phyloP scores from a whole-genome alignment of 2,113 vertebrate genomes.

The Bubo scandiacus region DNA sequence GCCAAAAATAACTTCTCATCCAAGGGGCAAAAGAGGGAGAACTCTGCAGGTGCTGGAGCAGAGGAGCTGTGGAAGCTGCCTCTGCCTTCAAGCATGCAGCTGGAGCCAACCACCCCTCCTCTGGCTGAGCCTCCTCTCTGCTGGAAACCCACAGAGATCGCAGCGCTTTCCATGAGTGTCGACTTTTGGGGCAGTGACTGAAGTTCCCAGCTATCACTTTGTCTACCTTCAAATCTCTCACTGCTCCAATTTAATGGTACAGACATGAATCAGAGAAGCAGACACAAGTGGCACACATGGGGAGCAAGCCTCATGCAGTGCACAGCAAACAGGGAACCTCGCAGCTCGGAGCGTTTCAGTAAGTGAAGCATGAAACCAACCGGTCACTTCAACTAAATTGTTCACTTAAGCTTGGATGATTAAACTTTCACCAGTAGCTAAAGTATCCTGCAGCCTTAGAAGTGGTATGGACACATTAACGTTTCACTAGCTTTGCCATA shows the following conservation, averaged over 20 bases:
- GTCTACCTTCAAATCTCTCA: neutral
- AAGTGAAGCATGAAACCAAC: neutral
- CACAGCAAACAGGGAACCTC: neutral
- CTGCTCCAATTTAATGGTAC: neutral
- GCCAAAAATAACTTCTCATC: conserved; percentile 55
- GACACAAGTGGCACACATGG: neutral
- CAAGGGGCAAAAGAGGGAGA: neutral
- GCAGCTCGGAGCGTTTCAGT: neutral
- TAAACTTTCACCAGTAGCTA: neutral
- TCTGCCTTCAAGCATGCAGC: neutral
- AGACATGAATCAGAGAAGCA: neutral
- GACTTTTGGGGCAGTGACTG: neutral
- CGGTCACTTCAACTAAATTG: neutral
- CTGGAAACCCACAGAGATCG: neutral
- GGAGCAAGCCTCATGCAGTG: neutral
- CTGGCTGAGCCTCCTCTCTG: neutral
- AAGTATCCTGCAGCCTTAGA: neutral
- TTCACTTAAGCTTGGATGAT: neutral
- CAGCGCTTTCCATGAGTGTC: neutral
- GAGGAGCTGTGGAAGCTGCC: neutral
- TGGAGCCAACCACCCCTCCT: neutral
- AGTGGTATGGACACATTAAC: neutral
- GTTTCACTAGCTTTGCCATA: neutral
- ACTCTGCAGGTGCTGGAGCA: neutral
- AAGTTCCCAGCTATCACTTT: neutral